Base-by-base conservation (phyloP, 2,113 vertebrate species). In the Rhinolophus sinicus region DNA sequence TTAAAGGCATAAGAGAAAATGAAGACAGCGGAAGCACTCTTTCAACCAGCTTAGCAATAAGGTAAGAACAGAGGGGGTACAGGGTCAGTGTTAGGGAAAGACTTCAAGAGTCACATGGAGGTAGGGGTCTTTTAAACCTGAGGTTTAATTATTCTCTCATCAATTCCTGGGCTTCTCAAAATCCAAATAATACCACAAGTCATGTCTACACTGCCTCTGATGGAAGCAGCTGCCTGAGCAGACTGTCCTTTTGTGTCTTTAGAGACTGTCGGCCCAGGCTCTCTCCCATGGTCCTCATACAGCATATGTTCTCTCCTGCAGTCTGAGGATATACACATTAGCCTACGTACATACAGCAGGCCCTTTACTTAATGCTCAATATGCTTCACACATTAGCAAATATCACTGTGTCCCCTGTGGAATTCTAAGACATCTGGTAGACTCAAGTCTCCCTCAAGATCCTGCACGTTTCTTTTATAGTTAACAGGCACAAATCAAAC, bases 311-410 rank as follows among this genome's bases (percentile, higher is more conserved):
- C 52, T 69, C 40, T 73, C 93, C 88, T 75, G 58, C 83, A 89
- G 47, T 22, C 24, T 81, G 67, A 96, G 91, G 86, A 89, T 95
- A 82, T 86, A 81, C 83, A 76, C 95, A 93, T 94, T 94, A 97
- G 90, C 91, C 97, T 97, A 94, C 95, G 94, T 97, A 98, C 94
- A 97, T 86, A 97, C 65, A 96, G 78, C 81, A 90, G 87, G 93
- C 94, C 69, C 90, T 97, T 97, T 98, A 98, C 98, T 98, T 97
- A 98, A 97, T 95, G 93, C 54, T 96, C 93, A 97, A 90, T 97
- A 96, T 13, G 2, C 90, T 95, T 93, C 90, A 85, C 87, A 90
- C 90, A 94, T 96, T 95, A 98, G 95, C 92, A 98, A 98, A 97
- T 98, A 98, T 96, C 97, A 97, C 82, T 88, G 69, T 78, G 90